Conservation (phyloP, 2,113 vertebrate species). For the Loxodonta africana region DNA sequence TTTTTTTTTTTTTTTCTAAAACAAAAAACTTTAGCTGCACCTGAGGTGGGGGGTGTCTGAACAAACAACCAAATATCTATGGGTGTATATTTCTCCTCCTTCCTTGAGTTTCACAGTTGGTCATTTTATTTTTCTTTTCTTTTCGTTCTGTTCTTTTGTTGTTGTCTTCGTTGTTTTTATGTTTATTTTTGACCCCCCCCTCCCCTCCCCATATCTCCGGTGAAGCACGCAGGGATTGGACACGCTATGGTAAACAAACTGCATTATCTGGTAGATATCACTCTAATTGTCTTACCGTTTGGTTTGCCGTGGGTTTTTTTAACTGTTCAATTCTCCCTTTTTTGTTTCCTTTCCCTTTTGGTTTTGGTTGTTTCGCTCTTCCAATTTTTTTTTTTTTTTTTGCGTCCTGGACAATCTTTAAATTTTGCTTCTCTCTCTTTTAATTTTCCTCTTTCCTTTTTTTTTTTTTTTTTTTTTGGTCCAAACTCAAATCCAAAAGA, state of each 20-base stretch:
- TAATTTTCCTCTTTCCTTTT: conserved; percentile 44
- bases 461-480: conserved; percentile 7
- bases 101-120: conserved; percentile 91
- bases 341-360: conserved; percentile 78
- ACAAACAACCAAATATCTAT: conserved; percentile 67
- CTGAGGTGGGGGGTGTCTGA: conserved; percentile 56
- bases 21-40: conserved; percentile 8
- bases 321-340: conserved; percentile 83
- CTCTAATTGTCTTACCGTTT: conserved; percentile 95
- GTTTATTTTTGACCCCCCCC: conserved; percentile 82
- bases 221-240: conserved; percentile 99
- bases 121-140: conserved; percentile 91
- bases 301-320: conserved; percentile 87
- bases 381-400: background rate
- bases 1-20: conserved; percentile 37
- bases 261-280: conserved; percentile 99
- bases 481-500: conserved; percentile 80
- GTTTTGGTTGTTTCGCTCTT: conserved; percentile 79
- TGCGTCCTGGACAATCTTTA: conserved; percentile 68
- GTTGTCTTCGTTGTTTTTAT: conserved; percentile 82
- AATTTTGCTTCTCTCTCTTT: conserved; percentile 70
- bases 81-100: conserved; percentile 82
- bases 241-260: conserved; percentile 99
- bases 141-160: conserved; percentile 83
- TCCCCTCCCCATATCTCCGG: conserved; percentile 73